Conservation (phyloP, 2,888 invertebrate genomes). For the Apodemia duryi region DNA sequence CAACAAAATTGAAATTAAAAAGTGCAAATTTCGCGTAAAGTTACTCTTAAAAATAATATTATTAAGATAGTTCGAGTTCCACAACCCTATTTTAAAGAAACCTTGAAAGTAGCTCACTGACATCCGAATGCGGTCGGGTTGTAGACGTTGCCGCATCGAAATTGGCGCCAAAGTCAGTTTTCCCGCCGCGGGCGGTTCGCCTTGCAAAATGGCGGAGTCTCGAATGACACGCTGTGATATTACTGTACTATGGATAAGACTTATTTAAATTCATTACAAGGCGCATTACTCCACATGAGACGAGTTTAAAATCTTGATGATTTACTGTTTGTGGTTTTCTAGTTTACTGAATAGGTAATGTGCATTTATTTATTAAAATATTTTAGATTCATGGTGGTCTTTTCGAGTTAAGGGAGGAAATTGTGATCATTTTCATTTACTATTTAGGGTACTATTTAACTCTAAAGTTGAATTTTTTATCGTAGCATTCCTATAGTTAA, state of each 20-base stretch:
- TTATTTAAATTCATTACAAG: conserved; percentile 25
- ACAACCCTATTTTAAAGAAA: conserved; percentile 26
- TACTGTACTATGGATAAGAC: conserved; percentile 53
- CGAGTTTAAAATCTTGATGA: conserved; percentile 21
- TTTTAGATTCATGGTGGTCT: neutral
- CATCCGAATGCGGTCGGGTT: conserved; percentile 47
- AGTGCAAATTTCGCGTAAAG: too few relatives aligned
- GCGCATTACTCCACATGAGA: conserved; percentile 19
- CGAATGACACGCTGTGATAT: conserved; percentile 64
- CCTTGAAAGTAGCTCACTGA: conserved; percentile 29
- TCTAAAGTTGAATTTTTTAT: too few relatives aligned
- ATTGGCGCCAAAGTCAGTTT: conserved; percentile 77
- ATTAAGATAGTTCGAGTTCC: neutral
- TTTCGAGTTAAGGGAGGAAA: neutral
- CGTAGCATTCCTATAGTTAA: too few relatives aligned
- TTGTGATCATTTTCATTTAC: too few relatives aligned
- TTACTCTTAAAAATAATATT: too few relatives aligned
- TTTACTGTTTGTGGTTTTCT: conserved; percentile 16
- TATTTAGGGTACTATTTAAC: too few relatives aligned
- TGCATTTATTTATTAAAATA: neutral
- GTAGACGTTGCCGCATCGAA: conserved; percentile 56
- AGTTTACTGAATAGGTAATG: neutral
- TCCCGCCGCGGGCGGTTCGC: conserved; percentile 72
- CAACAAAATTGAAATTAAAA: too few relatives aligned
- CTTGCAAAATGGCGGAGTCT: conserved; percentile 74